Conservation (phyloP, 2,888 invertebrate species). For the Eudasyphora cyanicolor region DNA sequence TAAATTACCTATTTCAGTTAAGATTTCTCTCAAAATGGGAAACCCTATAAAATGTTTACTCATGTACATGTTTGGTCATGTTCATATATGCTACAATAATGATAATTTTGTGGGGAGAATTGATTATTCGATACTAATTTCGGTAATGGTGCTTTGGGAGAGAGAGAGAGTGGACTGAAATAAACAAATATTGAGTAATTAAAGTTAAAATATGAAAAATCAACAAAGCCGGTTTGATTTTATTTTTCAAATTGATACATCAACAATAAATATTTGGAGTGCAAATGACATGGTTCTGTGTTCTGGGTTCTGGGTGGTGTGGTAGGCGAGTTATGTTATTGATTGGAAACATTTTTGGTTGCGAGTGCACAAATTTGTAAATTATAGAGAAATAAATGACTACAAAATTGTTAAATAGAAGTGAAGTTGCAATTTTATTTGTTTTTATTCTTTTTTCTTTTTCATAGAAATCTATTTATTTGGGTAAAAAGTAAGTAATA, state of each 20-base stretch:
- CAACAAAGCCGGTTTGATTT: conserved; percentile 20
- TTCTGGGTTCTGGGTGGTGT: too few species aligned
- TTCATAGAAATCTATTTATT: too few species aligned
- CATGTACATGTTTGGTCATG: not conserved
- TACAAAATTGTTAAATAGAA: too few species aligned
- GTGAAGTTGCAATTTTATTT: too few species aligned
- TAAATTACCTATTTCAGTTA: too few species aligned
- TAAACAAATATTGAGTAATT: conserved; percentile 54
- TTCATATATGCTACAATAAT: conserved; percentile 29
- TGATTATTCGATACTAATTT: not conserved
- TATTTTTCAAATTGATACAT: not conserved
- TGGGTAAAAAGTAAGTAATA: too few species aligned
- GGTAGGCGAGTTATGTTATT: too few species aligned
- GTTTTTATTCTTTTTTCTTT: too few species aligned
- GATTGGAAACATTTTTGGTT: too few species aligned
- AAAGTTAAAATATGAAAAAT: conserved; percentile 45
- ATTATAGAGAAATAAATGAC: too few species aligned
- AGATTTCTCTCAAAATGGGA: too few species aligned
- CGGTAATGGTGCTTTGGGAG: not conserved
- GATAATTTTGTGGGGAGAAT: conserved; percentile 7
- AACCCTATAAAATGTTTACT: not conserved
- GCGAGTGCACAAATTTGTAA: too few species aligned
- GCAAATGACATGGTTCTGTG: not conserved
- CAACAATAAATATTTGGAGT: not conserved
- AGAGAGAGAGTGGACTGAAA: conserved; percentile 28